Evolutionary conservation across 92 coral and sea anemone genomes (phyloP).

Genomic region (Paramuricea clavata): DNA sequence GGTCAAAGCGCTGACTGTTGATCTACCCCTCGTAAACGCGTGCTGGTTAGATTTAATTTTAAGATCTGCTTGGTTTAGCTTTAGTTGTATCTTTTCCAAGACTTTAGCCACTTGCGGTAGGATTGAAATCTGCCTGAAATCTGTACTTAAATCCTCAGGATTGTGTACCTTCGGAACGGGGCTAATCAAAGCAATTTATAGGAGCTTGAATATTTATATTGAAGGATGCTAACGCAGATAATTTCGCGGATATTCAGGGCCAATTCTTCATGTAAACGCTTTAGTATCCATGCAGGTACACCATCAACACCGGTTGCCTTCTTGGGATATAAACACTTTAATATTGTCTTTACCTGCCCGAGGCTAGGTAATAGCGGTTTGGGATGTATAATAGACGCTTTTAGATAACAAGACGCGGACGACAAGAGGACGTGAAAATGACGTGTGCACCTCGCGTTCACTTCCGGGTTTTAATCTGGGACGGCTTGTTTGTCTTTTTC

Average conservation of each 20-base stretch:
- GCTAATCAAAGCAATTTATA: conserved; percentile 66
- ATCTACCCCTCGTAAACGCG: conserved; percentile 49
- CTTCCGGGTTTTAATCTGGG: no score
- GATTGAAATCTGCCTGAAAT: conserved; percentile 60
- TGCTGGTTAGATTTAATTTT: conserved; percentile 45
- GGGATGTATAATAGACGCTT: no score
- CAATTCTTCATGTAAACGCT: conserved; percentile 52
- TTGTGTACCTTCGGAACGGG: conserved; percentile 60
- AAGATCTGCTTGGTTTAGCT: conserved; percentile 37
- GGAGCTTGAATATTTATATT: conserved; percentile 54
- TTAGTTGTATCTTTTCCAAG: conserved; percentile 59
- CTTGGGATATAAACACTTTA: conserved; percentile 43
- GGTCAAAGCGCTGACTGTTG: no score
- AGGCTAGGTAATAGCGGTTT: conserved; percentile 43
- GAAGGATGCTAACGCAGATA: conserved; percentile 37
- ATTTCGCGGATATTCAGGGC: conserved; percentile 42
- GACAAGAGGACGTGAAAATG: no score
- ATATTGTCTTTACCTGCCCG: conserved; percentile 47
- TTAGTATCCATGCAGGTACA: conserved; percentile 40
- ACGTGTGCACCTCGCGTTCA: no score
- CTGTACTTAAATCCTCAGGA: conserved; percentile 16
- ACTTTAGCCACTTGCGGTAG: conserved; percentile 68
- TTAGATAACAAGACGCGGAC: no score
- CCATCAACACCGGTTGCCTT: conserved; percentile 56
- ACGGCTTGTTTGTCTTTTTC: no score